These are phyloP conservation scores for Meda fulgida DNA, from an alignment of 2,797 vertebrate genomes.

Conservation along the genomic window DNA sequence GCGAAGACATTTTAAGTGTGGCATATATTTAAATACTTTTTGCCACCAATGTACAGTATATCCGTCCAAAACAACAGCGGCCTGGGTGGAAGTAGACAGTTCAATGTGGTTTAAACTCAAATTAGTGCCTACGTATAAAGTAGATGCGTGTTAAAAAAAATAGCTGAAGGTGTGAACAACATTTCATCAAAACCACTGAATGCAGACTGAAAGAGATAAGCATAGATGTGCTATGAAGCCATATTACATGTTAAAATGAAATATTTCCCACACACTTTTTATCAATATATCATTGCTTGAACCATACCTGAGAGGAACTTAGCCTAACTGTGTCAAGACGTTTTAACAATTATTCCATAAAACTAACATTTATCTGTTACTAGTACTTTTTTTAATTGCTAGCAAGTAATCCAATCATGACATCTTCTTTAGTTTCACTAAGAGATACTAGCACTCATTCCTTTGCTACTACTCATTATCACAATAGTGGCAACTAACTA, in stretches of 20 bases:
- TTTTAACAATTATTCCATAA: neutral
- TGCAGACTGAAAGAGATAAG: neutral
- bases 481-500: neutral
- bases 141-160: neutral
- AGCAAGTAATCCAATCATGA: neutral
- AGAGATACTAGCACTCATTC: neutral
- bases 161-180: neutral
- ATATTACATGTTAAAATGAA: neutral
- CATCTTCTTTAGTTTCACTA: neutral
- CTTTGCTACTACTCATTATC: neutral
- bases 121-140: neutral
- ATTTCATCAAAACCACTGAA: neutral
- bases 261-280: neutral
- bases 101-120: neutral
- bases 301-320: neutral
- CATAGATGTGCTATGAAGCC: neutral
- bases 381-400: neutral
- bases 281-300: neutral
- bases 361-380: neutral
- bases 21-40: neutral
- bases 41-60: neutral
- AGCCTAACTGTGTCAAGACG: neutral
- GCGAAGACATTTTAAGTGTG: neutral
- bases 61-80: slow-evolving; percentile 28
- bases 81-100: neutral